These are phyloP conservation scores for Condylura cristata DNA, from an alignment of 2,113 vertebrate species.

Conservation along the genomic window DNA sequence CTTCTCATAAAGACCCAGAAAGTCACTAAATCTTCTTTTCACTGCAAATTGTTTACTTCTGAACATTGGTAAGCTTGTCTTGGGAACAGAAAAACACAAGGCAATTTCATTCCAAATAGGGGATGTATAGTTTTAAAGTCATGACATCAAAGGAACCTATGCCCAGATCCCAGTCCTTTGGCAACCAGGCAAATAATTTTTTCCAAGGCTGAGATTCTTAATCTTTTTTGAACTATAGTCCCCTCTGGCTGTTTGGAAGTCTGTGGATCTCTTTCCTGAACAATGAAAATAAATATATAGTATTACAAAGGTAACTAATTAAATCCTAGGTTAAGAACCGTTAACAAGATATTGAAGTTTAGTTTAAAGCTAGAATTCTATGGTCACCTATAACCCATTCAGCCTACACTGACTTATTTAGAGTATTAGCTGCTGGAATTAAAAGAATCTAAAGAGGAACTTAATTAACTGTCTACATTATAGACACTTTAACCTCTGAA, in stretches of 20 bases:
- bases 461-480: background rate
- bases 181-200: background rate
- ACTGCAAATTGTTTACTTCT: slow-evolving; percentile 93
- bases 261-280: slow-evolving; percentile 14
- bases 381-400: background rate
- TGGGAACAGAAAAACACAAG: slow-evolving; percentile 69
- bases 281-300: slow-evolving; percentile 14
- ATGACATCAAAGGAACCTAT: background rate
- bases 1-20: slow-evolving; percentile 97
- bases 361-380: slow-evolving; percentile 48
- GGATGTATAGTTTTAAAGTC: background rate
- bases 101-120: slow-evolving; percentile 38
- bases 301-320: slow-evolving; percentile 26
- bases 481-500: background rate
- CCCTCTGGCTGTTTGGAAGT: background rate
- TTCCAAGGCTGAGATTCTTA: background rate
- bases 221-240: background rate
- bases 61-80: slow-evolving; percentile 96
- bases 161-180: background rate
- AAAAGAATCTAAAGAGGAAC: slow-evolving; percentile 21
- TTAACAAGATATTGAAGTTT: slow-evolving; percentile 30
- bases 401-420: slow-evolving; percentile 13
- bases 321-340: slow-evolving; percentile 15
- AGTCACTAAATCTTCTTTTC: slow-evolving; percentile 98
- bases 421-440: background rate